These are phyloP conservation scores for Cygnus atratus DNA, from an alignment of 2,113 vertebrate genomes.

Conservation along the genomic window DNA sequence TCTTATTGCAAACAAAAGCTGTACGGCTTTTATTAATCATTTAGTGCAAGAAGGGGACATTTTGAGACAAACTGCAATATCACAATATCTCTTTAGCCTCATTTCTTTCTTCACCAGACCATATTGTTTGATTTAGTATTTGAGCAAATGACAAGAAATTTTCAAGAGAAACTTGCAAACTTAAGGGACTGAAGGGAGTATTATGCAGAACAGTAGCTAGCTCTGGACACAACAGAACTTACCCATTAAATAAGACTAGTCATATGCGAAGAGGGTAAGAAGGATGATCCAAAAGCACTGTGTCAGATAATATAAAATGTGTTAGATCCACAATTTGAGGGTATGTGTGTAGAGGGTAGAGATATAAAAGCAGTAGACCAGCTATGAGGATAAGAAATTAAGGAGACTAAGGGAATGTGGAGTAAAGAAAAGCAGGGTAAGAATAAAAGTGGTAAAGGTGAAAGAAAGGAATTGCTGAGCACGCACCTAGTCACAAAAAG, in stretches of 20 bases:
- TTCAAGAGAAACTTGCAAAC: neutral
- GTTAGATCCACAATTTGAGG: neutral
- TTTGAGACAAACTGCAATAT: neutral
- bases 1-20: neutral
- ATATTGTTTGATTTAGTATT: neutral
- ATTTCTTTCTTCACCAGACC: neutral
- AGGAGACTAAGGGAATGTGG: neutral
- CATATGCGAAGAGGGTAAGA: neutral
- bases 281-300: neutral
- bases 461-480: neutral
- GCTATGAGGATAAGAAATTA: neutral
- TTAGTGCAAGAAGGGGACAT: neutral
- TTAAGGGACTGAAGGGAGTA: neutral
- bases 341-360: neutral
- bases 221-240: neutral
- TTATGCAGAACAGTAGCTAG: neutral
- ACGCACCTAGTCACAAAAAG: neutral
- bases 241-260: neutral
- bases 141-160: neutral
- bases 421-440: neutral
- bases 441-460: neutral
- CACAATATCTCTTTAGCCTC: neutral
- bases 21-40: neutral
- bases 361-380: neutral
- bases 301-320: neutral